Percentiles rank a stretch among this genome's conserved stretches.
Conservation (phyloP, 2,888 invertebrate genomes). For the Phengaris alcon region DNA sequence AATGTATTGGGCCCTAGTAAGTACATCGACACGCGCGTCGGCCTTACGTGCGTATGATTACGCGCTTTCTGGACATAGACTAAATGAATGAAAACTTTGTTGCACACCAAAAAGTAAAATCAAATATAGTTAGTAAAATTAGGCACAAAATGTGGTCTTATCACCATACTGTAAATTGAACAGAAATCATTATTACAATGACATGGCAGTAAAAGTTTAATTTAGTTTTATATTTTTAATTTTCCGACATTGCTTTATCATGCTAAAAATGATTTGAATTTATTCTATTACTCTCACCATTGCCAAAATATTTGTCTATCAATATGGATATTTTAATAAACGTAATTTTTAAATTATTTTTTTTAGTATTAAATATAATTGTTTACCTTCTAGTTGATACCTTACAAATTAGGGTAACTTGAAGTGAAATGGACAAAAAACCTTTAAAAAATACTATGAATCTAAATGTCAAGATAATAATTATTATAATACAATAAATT, state of each 20-base stretch:
- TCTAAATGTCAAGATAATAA: neutral
- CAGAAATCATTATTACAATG: too few relatives aligned
- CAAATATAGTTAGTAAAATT: too few relatives aligned
- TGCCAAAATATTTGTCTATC: neutral
- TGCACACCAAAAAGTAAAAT: too few relatives aligned
- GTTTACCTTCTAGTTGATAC: neutral
- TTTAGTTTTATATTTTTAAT: neutral
- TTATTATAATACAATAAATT: too few relatives aligned
- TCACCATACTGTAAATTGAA: too few relatives aligned
- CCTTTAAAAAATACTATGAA: neutral
- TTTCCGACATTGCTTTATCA: neutral
- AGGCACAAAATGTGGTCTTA: too few relatives aligned
- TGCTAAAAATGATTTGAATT: neutral
- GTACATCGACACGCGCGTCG: too few relatives aligned
- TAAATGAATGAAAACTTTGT: too few relatives aligned
- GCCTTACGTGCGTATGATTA: too few relatives aligned
- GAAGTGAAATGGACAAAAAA: slow-evolving; percentile 4
- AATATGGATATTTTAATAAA: neutral
- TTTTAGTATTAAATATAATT: neutral
- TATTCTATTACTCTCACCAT: neutral
- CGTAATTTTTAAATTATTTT: neutral
- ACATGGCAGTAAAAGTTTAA: neutral
- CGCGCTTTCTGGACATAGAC: too few relatives aligned
- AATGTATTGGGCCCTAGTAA: too few relatives aligned
- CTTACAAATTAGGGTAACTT: slow-evolving; percentile 25